Evolutionary conservation across 2,888 invertebrate species (phyloP), one percentile per base, ranked within the genome.

Genomic region (Ethmia dodecea): DNA sequence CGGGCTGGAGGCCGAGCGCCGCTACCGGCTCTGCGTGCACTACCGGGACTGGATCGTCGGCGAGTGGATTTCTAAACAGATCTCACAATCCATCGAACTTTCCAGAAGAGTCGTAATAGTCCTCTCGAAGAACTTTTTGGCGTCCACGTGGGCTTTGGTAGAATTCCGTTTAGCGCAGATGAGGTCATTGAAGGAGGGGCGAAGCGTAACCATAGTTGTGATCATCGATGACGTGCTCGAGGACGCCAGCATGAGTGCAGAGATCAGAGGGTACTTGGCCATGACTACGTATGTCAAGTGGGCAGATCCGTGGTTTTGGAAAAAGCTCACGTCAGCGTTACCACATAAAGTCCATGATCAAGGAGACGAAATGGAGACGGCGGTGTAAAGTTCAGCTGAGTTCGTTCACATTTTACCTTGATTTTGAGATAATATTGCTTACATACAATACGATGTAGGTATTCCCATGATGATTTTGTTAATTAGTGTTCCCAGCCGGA

Each of bases 271-370:
- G 0, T 93, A 94, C 55, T 70, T 94, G 8, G 88, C 88, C 37
- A 92, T 89, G 71, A 93, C 93, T 55, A 93, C 93, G 0, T 94
- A 93, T 51, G 86, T 93, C 4, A 90, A 92, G 54, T 93, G 92
- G 92, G 92, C 90, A 3, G 92, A 93, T 56, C 91, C 91, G 5
- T 92, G 91, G 90, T 94, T 94, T 67, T 94, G 93, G 93, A 87
- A 92, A 30, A 92, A 91, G 55, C 67, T 94, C 15, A 81, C 89
- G 22, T 94, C 92, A 56, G 92, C 39, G 32, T 37, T 45, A 42
- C 40, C 37, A 20, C 38, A 34, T 8, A n/a, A n/a, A n/a, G n/a
- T n/a, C n/a, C n/a, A n/a, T n/a, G n/a, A n/a, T n/a, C n/a, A n/a
- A n/a, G n/a, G n/a, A n/a, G n/a, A n/a, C n/a, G n/a, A n/a, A n/a